A percentile compares a stretch with the other conserved stretches of the same genome.
Evolutionary conservation across 2,888 invertebrate species (phyloP).

Genomic region (Bombylius discolor): DNA sequence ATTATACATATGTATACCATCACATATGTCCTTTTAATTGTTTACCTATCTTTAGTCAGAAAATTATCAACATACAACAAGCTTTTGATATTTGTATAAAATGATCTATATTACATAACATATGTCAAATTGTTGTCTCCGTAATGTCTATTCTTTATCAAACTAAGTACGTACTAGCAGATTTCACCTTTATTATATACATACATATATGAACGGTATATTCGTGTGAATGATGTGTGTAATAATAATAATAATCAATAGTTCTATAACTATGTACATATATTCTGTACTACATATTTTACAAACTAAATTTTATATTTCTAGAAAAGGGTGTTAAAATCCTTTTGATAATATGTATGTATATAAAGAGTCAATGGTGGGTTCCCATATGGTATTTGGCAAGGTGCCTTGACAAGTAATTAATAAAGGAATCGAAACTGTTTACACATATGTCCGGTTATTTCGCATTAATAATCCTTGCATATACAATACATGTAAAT

Average conservation of each 20-base stretch:
- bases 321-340: neutral
- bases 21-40: slow-evolving; percentile 10
- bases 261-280: too few relatives aligned
- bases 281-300: too few relatives aligned
- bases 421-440: slow-evolving; percentile 23
- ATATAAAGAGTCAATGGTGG: neutral
- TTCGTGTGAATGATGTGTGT: too few relatives aligned
- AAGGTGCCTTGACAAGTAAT: slow-evolving; percentile 23
- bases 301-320: too few relatives aligned
- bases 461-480: slow-evolving; percentile 22
- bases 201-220: too few relatives aligned
- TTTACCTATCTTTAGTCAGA: slow-evolving; percentile 19
- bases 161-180: too few relatives aligned
- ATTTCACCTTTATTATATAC: too few relatives aligned
- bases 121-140: neutral
- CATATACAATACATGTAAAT: slow-evolving; percentile 9
- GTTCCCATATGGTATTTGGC: slow-evolving; percentile 16
- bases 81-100: neutral
- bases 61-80: slow-evolving; percentile 16
- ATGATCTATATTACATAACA: neutral
- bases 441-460: slow-evolving; percentile 23
- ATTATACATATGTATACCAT: too few relatives aligned
- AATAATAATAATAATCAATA: too few relatives aligned
- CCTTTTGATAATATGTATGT: neutral
- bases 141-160: too few relatives aligned